phyloP scores from a whole-genome alignment of 2,113 vertebrate species.

The Monarcha castaneiventris region DNA sequence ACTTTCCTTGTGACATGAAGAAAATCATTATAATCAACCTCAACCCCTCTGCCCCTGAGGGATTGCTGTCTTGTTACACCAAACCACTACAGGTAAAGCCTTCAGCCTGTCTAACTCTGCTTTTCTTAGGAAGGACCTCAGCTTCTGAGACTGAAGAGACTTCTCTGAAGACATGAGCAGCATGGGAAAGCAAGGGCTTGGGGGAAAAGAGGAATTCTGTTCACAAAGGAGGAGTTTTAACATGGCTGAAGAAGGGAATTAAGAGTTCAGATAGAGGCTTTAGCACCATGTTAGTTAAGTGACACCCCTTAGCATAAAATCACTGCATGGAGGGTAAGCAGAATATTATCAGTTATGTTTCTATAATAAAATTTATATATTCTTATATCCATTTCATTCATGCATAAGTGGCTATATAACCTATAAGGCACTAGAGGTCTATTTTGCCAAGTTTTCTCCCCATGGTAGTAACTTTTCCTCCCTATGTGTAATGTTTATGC shows the following conservation, averaged over 20 bases:
- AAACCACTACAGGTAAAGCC: neutral
- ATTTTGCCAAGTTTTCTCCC: neutral
- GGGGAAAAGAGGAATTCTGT: neutral
- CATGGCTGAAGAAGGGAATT: neutral
- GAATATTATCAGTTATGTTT: neutral
- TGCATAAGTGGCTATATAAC: neutral
- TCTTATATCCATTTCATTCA: neutral
- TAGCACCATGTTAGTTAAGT: neutral
- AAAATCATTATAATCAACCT: constrained; percentile 16
- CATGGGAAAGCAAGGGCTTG: neutral
- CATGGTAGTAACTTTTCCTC: neutral
- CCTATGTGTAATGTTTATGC: neutral
- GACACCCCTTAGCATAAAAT: neutral
- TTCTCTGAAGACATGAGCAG: neutral
- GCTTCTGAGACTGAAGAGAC: neutral
- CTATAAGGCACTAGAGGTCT: neutral
- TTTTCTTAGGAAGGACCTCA: neutral
- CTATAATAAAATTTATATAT: neutral
- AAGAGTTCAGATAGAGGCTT: neutral
- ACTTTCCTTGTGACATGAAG: neutral
- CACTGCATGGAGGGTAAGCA: neutral
- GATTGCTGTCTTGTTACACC: neutral
- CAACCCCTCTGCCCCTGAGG: neutral
- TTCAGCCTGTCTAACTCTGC: neutral
- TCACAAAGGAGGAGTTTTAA: neutral